phyloP scores from a whole-genome alignment of 2,113 vertebrate species.

The Chelonoidis abingdonii region DNA sequence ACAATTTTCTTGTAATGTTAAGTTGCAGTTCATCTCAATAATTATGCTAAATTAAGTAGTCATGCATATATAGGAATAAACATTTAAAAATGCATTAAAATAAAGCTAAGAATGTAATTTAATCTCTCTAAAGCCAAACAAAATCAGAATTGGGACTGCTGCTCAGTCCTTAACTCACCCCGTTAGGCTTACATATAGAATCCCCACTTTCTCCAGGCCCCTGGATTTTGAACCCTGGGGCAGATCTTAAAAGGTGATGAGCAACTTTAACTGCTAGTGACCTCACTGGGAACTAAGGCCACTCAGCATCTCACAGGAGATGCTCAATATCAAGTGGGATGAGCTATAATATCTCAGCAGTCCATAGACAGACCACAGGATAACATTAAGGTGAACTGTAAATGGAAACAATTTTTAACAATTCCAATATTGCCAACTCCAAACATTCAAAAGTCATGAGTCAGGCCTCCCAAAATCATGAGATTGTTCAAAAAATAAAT shows the following conservation, averaged over 20 bases:
- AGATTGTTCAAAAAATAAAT: no score
- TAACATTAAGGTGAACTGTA: no score
- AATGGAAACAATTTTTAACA: no score
- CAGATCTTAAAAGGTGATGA: neutral
- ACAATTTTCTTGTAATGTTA: constrained; percentile 85
- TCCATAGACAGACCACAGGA: no score
- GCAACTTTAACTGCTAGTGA: neutral
- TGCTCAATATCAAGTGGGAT: neutral
- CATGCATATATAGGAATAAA: constrained; percentile 79
- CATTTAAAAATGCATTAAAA: constrained; percentile 73
- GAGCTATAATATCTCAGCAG: neutral
- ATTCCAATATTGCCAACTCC: no score
- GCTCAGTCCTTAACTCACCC: neutral
- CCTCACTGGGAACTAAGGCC: neutral
- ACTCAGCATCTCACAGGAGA: neutral
- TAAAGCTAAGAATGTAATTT: constrained; percentile 68
- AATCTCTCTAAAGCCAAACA: constrained; percentile 45
- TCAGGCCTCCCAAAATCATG: no score
- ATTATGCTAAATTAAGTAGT: constrained; percentile 83
- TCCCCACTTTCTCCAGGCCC: neutral
- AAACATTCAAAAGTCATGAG: no score
- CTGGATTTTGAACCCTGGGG: neutral
- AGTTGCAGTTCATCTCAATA: constrained; percentile 81
- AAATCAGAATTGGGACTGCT: neutral
- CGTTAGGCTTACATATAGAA: neutral